Percentiles rank a stretch among this genome's conserved stretches.
Conservation (phyloP, 2,113 vertebrate species). For the Willisornis vidua region DNA sequence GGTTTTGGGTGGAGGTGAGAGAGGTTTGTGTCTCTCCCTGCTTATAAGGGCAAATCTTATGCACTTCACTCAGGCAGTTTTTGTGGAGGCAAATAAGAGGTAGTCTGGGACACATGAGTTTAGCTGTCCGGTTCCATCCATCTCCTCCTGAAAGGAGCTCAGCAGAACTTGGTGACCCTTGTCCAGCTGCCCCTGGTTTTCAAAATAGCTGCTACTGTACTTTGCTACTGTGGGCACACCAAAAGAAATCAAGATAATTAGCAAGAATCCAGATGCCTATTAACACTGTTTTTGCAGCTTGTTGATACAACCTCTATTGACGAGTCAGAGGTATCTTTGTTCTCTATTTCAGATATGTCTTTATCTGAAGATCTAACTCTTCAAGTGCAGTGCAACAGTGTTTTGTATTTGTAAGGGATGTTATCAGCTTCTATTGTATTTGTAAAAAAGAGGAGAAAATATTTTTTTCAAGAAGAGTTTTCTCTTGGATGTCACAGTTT, state of each 20-base stretch:
- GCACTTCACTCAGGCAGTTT: not conserved
- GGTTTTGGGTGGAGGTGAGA: accelerated
- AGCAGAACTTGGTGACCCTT: not conserved
- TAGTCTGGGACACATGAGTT: not conserved
- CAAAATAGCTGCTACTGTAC: not conserved
- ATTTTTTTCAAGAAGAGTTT: not conserved
- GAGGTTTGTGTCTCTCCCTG: not conserved
- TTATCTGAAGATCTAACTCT: not conserved
- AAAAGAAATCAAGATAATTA: not conserved
- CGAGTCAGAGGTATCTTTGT: not conserved
- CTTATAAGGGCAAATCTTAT: not conserved
- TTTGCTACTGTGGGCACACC: not conserved
- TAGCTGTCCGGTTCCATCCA: not conserved
- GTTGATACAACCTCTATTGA: not conserved
- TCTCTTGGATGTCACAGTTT: not conserved
- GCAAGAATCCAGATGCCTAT: not conserved
- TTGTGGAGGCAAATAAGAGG: not conserved
- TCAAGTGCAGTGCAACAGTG: not conserved
- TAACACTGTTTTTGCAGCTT: not conserved
- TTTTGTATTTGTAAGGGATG: not conserved
- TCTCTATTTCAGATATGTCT: not conserved
- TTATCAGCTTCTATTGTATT: not conserved
- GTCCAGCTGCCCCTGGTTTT: not conserved
- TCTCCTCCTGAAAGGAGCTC: not conserved
- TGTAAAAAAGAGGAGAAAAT: not conserved